phyloP scores from a whole-genome alignment of 2,888 invertebrate species.

The Cactoblastis cactorum region DNA sequence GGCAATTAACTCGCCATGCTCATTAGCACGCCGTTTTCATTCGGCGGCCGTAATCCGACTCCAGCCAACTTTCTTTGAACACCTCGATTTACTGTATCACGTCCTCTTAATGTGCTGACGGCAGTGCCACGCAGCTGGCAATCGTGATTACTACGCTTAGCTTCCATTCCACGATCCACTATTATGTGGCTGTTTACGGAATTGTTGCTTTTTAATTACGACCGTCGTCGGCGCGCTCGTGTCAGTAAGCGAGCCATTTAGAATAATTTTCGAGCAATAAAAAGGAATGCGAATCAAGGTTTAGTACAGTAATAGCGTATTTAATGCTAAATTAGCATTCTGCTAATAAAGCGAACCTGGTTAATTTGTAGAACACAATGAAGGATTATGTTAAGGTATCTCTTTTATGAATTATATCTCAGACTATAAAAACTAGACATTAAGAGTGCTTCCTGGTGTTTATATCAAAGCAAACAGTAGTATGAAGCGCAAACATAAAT shows the following conservation, averaged over 20 bases:
- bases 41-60: slow-evolving; percentile 55
- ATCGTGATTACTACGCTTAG: slow-evolving; percentile 42
- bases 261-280: slow-evolving; percentile 7
- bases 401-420: no score
- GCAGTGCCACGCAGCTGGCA: slow-evolving; percentile 34
- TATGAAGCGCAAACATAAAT: slow-evolving; percentile 27
- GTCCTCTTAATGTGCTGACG: slow-evolving; percentile 56
- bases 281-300: slow-evolving; percentile 9
- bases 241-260: neutral
- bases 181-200: slow-evolving; percentile 36
- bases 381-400: no score
- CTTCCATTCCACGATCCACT: slow-evolving; percentile 37
- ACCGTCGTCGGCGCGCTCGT: slow-evolving; percentile 1
- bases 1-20: slow-evolving; percentile 67
- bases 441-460: neutral
- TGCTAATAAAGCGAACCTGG: neutral
- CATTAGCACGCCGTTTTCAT: slow-evolving; percentile 72
- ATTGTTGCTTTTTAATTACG: slow-evolving; percentile 32
- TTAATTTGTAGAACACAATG: neutral
- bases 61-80: slow-evolving; percentile 53
- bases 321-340: neutral
- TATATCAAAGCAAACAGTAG: slow-evolving; percentile 1
- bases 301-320: neutral
- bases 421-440: neutral
- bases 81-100: slow-evolving; percentile 57